Base-by-base conservation (phyloP, 2,113 vertebrate genomes). In the Polyodon spathula region DNA sequence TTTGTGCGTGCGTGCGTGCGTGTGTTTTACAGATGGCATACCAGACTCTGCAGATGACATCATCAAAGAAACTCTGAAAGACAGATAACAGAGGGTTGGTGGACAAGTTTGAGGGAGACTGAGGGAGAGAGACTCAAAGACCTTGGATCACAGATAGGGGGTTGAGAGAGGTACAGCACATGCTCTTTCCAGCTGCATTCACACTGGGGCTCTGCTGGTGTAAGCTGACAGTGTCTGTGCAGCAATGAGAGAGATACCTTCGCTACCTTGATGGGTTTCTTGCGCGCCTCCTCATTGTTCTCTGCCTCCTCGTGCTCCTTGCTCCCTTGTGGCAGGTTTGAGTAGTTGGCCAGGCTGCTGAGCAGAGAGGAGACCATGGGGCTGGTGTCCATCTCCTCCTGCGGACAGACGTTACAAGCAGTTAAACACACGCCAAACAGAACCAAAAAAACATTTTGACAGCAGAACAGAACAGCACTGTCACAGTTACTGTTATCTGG, bases 151-250 rank as follows among this genome's bases (percentile, higher is more conserved):
- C n/a, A n/a, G n/a, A n/a, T n/a, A n/a, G n/a, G 12, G 40, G 62
- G 92, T 94, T 90, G 73, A 98, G 95, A 0, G 92, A 95, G 56
- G 93, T 97, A 81, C 96, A 98, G 83, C 96, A 98, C 79, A 98
- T 92, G 72, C 44, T 40, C 10, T 60, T 38, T 27, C 41, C 40
- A 27, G 17, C 16, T n/a, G 58, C 17, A 59, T 55, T 55, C 41
- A 16, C 15, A 14, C 14, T 40, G 10, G 37, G 48, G 8, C 16
- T 17, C 15, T 10, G 38, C 37, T 6, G 38, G 5, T 11, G 17
- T n/a, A 4, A 8, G 17, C 5, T 62, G 12, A 4, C 7, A 37
- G 0, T 62, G 53, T 37, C 1, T 56, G 55, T 17, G 55, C 6
- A 8, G 11, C 46, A 12, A 14, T 50, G 6, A 4, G 46, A 14